Evolutionary conservation across 1,140 invertebrate genomes (phyloP).

Genomic region (Drosophila trapezifrons): DNA sequence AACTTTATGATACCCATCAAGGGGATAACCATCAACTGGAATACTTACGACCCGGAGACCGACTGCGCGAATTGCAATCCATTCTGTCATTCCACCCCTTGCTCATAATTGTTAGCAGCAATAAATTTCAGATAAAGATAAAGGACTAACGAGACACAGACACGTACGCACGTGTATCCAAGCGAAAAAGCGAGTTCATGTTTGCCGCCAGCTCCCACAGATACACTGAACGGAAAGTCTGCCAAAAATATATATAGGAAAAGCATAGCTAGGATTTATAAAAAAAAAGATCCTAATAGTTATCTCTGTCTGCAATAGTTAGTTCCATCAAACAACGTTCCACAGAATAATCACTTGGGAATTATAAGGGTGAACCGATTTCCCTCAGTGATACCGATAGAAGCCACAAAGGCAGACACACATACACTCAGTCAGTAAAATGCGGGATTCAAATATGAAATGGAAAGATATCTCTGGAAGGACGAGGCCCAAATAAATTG

Average conservation of each 20-base stretch:
- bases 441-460: constrained; percentile 29
- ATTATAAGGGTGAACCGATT: not conserved
- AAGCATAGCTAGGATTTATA: too few species aligned
- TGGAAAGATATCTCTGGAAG: not conserved
- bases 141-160: constrained; percentile 37
- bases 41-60: constrained; percentile 22
- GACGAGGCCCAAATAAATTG: constrained; percentile 36
- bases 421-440: constrained; percentile 7
- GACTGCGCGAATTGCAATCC: constrained; percentile 31
- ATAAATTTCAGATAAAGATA: constrained; percentile 51
- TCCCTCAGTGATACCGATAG: not conserved
- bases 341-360: not conserved
- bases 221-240: constrained; percentile 2
- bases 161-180: constrained; percentile 32
- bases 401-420: not conserved
- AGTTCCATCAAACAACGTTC: not conserved
- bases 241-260: not conserved
- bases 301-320: too few species aligned
- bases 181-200: constrained; percentile 44
- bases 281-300: too few species aligned
- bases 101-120: constrained; percentile 47
- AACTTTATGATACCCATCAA: constrained; percentile 43
- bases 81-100: constrained; percentile 32
- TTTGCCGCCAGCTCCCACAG: not conserved
- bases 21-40: constrained; percentile 36